Base-by-base conservation (phyloP, 2,113 vertebrate genomes). In the Daboia siamensis region DNA sequence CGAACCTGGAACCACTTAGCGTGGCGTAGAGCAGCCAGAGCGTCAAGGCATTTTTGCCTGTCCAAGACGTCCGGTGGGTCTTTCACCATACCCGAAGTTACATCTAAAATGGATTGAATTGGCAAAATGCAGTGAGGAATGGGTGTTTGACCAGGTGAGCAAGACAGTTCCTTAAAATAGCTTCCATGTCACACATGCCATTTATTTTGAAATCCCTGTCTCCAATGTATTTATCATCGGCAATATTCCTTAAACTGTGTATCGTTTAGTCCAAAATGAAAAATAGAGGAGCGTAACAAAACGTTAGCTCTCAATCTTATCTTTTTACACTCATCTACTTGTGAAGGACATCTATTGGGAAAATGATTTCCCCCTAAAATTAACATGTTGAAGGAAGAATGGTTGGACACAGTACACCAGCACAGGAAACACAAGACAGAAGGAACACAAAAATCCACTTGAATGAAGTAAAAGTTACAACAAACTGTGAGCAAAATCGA, bases 1-100 rank as follows among this genome's bases (percentile, higher is more conserved):
- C 99, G 98, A 99, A 99, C 99, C 99, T 99, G 99, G 99, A 99
- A 99, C 99, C 99, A 99, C 99, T 99, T 99, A 99, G 99, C 99
- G 99, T 99, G 99, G 99, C 99, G 99, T 98, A 99, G 99, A 98
- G 99, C 99, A 99, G 99, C 99, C 99, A 99, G 99, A 99, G 99
- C 99, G 98, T 99, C 99, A 99, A 99, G 99, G 99, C 99, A 99
- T 99, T 99, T 99, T 99, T 99, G 99, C 99, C 99, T 99, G 99
- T 99, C 99, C 99, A 99, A 99, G 99, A 99, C 98, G 98, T 99
- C 99, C 99, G 98, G 98, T 99, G 99, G 99, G 98, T 99, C 99
- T 99, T 99, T 99, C 99, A 99, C 99, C 99, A 99, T 98, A 99
- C 98, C 99, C 98, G 98, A 99, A 98, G 99, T 99, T 99, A 99